A percentile compares a stretch with the other conserved stretches of the same genome.
Conservation (phyloP, 2,113 vertebrate genomes). For the Martes martes region DNA sequence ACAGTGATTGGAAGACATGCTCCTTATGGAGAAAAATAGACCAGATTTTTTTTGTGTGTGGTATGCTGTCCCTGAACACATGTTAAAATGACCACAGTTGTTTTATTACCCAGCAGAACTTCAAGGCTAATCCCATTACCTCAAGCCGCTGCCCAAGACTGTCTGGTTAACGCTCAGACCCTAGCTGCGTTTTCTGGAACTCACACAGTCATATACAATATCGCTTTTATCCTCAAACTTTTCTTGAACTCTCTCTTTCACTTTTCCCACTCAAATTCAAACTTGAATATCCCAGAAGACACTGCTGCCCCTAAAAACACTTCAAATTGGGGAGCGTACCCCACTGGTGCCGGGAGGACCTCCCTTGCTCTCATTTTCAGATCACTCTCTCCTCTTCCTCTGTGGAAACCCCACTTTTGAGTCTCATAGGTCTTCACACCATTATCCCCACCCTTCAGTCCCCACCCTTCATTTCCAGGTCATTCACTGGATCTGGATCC, state of each 20-base stretch:
- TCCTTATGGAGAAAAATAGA: not conserved
- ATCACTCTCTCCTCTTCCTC: not conserved
- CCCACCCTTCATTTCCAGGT: not conserved
- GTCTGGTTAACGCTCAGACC: not conserved
- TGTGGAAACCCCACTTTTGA: not conserved
- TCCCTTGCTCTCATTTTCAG: rapidly evolving
- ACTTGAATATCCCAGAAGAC: not conserved
- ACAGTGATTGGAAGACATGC: not conserved
- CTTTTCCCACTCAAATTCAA: not conserved
- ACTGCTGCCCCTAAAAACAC: not conserved
- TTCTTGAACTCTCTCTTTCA: not conserved
- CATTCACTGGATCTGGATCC: not conserved
- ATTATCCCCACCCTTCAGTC: no score
- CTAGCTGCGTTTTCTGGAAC: not conserved
- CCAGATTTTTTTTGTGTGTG: not conserved
- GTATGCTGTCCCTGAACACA: rapidly evolving
- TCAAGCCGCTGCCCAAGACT: rapidly evolving
- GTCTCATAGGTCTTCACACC: rapidly evolving
- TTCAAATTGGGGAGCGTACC: rapidly evolving
- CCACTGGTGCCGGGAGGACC: rapidly evolving
- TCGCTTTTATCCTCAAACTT: not conserved
- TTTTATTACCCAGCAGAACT: not conserved
- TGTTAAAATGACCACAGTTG: not conserved
- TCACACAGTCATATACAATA: not conserved
- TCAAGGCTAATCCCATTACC: not conserved